Percentiles rank a stretch among this genome's conserved stretches.
phyloP scores from a whole-genome alignment of 2,113 vertebrate genomes.

The Dromiciops gliroides region DNA sequence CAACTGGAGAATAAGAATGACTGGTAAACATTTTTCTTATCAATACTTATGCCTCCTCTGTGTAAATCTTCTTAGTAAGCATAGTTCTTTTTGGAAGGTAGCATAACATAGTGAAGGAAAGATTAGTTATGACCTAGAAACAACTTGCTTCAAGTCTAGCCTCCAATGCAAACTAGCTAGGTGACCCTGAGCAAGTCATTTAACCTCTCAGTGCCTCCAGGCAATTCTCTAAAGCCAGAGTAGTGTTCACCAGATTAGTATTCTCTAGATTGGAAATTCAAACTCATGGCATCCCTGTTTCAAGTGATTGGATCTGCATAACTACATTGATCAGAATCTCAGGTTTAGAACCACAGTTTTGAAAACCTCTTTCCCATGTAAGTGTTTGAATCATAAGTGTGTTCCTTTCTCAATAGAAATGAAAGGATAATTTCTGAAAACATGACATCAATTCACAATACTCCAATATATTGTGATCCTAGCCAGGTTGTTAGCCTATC shows the following conservation, averaged over 20 bases:
- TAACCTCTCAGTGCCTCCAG: neutral
- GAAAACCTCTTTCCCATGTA: neutral
- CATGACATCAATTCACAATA: neutral
- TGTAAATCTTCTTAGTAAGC: neutral
- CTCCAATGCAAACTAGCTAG: neutral
- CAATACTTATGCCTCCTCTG: neutral
- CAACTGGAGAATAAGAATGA: neutral
- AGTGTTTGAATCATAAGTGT: neutral
- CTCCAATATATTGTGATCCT: neutral
- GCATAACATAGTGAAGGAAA: neutral
- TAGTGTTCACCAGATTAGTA: neutral
- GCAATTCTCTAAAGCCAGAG: neutral
- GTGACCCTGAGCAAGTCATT: neutral
- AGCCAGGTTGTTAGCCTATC: neutral
- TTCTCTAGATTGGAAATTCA: neutral
- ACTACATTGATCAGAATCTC: slow-evolving; percentile 4
- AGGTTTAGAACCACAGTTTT: slow-evolving; percentile 23
- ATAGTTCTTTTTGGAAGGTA: neutral
- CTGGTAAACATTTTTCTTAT: neutral
- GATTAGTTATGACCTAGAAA: neutral
- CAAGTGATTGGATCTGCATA: slow-evolving; percentile 21
- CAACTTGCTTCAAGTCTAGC: neutral
- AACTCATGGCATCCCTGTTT: neutral
- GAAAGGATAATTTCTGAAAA: slow-evolving; percentile 15
- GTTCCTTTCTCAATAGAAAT: neutral